Conservation (phyloP, 1,140 invertebrate species). For the Stegodyphus mimosarum region DNA sequence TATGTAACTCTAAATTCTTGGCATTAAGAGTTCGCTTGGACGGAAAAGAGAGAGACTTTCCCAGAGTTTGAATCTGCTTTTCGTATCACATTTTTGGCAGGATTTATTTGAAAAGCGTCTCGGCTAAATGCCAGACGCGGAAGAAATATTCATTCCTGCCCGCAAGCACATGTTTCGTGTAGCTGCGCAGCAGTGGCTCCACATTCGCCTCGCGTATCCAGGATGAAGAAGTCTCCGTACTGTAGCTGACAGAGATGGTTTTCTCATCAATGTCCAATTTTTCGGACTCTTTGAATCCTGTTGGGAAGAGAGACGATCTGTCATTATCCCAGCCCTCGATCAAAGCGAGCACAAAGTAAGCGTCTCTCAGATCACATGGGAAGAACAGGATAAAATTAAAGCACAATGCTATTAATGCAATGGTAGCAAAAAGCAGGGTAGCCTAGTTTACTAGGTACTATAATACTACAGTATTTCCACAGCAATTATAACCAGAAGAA, state of each 20-base stretch:
- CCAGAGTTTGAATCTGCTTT: neutral
- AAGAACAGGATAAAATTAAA: no score
- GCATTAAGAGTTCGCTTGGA: neutral
- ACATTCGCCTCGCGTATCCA: conserved; percentile 91
- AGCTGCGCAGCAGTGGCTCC: conserved; percentile 91
- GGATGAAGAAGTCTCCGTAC: conserved; percentile 87
- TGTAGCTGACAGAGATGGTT: conserved; percentile 80
- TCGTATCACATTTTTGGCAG: neutral
- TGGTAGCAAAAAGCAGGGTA: no score
- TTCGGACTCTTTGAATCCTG: conserved; percentile 65
- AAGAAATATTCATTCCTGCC: conserved; percentile 94
- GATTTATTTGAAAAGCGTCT: conserved; percentile 79
- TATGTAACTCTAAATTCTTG: no score
- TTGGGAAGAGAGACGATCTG: neutral
- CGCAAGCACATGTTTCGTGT: conserved; percentile 83
- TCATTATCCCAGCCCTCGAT: no score
- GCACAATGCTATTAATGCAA: no score
- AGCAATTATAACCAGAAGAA: no score
- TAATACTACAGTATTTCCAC: no score
- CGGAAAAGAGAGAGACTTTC: neutral
- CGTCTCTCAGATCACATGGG: no score
- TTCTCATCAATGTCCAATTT: conserved; percentile 71
- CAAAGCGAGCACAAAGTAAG: no score
- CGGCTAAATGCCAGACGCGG: conserved; percentile 88
- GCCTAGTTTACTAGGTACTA: no score